Base-by-base conservation (phyloP, 1,140 invertebrate genomes). In the Camponotus floridanus region DNA sequence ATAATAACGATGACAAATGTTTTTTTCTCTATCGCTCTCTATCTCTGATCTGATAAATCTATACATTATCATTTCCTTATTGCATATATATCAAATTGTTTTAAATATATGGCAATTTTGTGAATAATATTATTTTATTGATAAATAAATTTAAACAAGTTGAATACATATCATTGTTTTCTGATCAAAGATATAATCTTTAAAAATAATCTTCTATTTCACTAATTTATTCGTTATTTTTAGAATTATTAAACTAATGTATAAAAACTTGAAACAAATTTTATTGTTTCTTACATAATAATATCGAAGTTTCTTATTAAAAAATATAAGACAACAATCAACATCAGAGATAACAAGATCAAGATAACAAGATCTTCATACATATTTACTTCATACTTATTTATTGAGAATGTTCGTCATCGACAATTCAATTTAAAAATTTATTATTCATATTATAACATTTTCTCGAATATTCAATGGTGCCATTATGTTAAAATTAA, bases 1-100 rank as follows among this genome's bases (percentile, higher is more conserved):
- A 11, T 79, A 67, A 67, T 67, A 65, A 79, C 42, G 76, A 79
- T 67, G 76, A 67, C 42, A n/a, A 67, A 79, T 42, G 61, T 42
- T 51, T 15, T 51, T 51, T 9, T 4, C 15, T 51, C 13, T 26
- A 26, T 26, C 26, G 26, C 26, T 51, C 13, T 18, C 4, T 51
- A 15, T 15, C 21, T 31, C 31, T 67, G 61, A 79, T 79, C 13
- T 51, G n/a, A 26, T 31, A n/a, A 62, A 13, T 18, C 31, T 21
- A 18, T 3, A 57, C 57, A 74, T n/a, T 11, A 36, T 45, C 4
- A 61, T 65, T 65, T 33, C 3, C 15, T 6, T 26, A 21, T 15
- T 15, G 15, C 55, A 21, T 59, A 26, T 36, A 57, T 18, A 13
- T 51, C 13, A 74, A 57, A 36, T 57, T 9, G 31, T 21, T 70